Evolutionary conservation across 1,140 invertebrate genomes (phyloP), one percentile per base, ranked within the genome.

Genomic region (Diorhabda elongata): DNA sequence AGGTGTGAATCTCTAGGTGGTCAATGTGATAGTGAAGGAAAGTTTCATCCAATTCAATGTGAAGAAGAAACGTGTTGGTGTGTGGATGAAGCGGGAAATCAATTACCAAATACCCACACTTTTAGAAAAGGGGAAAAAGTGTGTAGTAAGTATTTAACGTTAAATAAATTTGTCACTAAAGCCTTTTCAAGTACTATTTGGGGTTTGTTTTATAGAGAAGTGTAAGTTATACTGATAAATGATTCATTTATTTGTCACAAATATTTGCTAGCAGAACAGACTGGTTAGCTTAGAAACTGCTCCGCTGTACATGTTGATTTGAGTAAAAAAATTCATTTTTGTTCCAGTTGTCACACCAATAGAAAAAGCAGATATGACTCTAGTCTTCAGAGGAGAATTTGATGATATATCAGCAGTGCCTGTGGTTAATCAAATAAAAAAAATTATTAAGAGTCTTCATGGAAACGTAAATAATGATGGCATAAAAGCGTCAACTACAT

Each of bases 21-120:
- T n/a, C 83, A 83, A 3, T 91, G 90, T 73, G 89, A 91, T 73
- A 82, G 81, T 52, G 78, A 85, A 52, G 91, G 92, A 2, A 85
- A 87, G 73, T 94, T 93, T 77, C 82, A 87, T 2, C 87, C 92
- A 0, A 88, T 85, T 0, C 92, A 94, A 75, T 94, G 92, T 75
- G 87, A 87, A 44, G 85, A 86, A 2, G 86, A 87, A 2, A 86
- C 85, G 42, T 95, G 92, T 78, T 94, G 92, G 92, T 95, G 92
- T 79, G 92, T 94, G 3, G 92, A 95, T 79, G 91, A 92, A 69
- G 91, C 91, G 2, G 92, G 92, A 6, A 92, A 93, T 81, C 89
- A 91, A 71, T 78, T 92, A 2, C 83, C 87, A 69, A 82, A 87
- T 42, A 85, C 86, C 3, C 83, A 87, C 74, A 84, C 88, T 45